These are phyloP conservation scores for Hypanus sabinus DNA, from an alignment of 2,113 vertebrate species.

Conservation along the genomic window DNA sequence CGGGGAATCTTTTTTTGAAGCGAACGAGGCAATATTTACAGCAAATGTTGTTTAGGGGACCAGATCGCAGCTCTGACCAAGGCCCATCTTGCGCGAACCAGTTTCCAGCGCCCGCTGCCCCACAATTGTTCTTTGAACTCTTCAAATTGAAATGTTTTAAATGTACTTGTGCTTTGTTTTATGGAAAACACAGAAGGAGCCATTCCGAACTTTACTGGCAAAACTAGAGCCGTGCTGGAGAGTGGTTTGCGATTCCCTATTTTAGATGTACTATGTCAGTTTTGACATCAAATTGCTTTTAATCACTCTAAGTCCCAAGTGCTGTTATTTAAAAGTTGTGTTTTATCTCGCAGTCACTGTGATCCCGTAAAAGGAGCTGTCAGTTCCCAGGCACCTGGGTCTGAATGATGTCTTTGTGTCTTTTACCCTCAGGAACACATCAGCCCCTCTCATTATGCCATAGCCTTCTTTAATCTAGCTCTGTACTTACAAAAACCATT, in stretches of 20 bases:
- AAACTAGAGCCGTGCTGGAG: not conserved
- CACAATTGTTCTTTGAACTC: not conserved
- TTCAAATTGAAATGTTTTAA: not conserved
- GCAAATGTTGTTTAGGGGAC: not conserved
- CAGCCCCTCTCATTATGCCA: conserved; percentile 30
- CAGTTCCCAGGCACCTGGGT: conserved; percentile 37
- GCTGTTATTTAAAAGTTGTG: conserved; percentile 37
- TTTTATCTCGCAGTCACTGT: conserved; percentile 37
- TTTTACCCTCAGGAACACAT: conserved; percentile 29
- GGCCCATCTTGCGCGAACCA: not conserved
- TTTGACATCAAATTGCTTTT: conserved; percentile 38
- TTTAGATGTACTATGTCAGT: conserved; percentile 26
- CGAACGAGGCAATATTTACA: not conserved
- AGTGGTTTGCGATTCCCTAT: conserved; percentile 26
- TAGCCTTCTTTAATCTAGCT: conserved; percentile 26
- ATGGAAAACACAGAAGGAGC: not conserved
- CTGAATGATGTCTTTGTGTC: conserved; percentile 38
- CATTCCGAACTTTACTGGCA: conserved; percentile 3
- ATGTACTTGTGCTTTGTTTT: conserved; percentile 12
- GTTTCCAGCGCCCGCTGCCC: not conserved
- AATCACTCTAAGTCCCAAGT: conserved; percentile 35
- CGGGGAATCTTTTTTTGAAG: not conserved
- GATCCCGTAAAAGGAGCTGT: conserved; percentile 37
- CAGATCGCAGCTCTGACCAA: not conserved
- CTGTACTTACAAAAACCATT: conserved; percentile 34